These are phyloP conservation scores for Crenuchus spilurus DNA, from an alignment of 2,797 vertebrate genomes.

Conservation along the genomic window DNA sequence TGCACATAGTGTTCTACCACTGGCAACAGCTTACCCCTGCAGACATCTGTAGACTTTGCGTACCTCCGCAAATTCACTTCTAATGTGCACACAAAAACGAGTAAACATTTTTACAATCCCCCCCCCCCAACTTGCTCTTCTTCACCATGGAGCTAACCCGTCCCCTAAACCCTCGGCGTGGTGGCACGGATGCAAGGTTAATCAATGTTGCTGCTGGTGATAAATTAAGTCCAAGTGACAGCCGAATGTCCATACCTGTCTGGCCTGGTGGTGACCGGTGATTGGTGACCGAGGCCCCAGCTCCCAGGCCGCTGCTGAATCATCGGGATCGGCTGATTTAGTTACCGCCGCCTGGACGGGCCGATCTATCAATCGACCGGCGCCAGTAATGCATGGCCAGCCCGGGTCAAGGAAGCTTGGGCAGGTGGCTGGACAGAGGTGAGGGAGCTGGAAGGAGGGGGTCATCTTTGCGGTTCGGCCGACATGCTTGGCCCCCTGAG, in stretches of 20 bases:
- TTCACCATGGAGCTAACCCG: conserved; percentile 50
- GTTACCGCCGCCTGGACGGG: conserved; percentile 70
- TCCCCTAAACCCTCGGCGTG: conserved; percentile 64
- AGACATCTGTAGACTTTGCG: background rate
- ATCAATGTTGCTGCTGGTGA: conserved; percentile 77
- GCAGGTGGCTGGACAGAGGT: conserved; percentile 63
- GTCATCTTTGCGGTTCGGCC: conserved; percentile 33
- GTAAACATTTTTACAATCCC: background rate
- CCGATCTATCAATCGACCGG: conserved; percentile 75
- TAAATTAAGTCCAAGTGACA: conserved; percentile 81
- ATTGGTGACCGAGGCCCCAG: conserved; percentile 76
- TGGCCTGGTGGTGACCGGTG: conserved; percentile 71
- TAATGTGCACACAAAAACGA: conserved; percentile 2
- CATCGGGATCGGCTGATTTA: conserved; percentile 76
- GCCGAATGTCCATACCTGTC: conserved; percentile 77
- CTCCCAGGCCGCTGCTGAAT: conserved; percentile 78
- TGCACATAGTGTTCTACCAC: background rate
- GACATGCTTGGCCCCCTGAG: conserved; percentile 34
- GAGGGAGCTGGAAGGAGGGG: conserved; percentile 26
- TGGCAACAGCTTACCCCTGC: background rate
- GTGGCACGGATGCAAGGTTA: conserved; percentile 76
- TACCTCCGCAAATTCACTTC: background rate
- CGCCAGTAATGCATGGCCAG: conserved; percentile 68
- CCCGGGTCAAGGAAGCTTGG: conserved; percentile 64
- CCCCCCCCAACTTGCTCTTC: conserved; percentile 38